Evolutionary conservation across 2,888 invertebrate genomes (phyloP).

Genomic region (Pristionchus maxplancki): DNA sequence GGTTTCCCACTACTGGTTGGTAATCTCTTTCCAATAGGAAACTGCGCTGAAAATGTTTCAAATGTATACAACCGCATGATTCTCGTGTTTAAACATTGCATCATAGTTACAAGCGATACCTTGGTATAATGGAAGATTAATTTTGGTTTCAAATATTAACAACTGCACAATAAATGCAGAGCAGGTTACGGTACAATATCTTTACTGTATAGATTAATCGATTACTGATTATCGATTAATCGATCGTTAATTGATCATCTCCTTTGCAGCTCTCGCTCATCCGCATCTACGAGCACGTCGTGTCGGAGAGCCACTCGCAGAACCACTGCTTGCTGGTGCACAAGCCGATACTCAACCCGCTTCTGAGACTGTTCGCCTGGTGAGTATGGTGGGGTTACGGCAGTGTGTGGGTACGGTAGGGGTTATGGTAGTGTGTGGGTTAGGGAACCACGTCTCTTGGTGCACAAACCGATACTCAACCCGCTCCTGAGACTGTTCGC

Average conservation of each 20-base stretch:
- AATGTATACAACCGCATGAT: no score
- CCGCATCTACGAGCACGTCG: slow-evolving; percentile 64
- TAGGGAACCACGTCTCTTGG: slow-evolving; percentile 82
- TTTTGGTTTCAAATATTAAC: no score
- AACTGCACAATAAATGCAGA: no score
- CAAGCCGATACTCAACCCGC: slow-evolving; percentile 90
- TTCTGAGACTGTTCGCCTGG: slow-evolving; percentile 89
- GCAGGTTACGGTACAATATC: no score
- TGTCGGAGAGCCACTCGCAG: slow-evolving; percentile 65
- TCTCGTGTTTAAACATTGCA: no score
- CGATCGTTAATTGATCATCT: background rate
- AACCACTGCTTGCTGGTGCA: slow-evolving; percentile 85
- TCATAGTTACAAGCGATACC: no score
- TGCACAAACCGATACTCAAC: slow-evolving; percentile 91
- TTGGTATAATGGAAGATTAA: no score
- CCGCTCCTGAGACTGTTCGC: slow-evolving; percentile 90
- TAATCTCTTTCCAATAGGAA: no score
- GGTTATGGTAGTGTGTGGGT: background rate
- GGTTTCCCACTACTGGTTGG: no score
- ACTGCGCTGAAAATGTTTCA: no score
- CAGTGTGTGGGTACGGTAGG: background rate
- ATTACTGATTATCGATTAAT: background rate
- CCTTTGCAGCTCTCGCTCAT: slow-evolving; percentile 58
- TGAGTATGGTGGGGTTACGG: slow-evolving; percentile 55
- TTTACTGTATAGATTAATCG: no score